phyloP scores from a whole-genome alignment of 2,113 vertebrate species.

The Apodemus sylvaticus region DNA sequence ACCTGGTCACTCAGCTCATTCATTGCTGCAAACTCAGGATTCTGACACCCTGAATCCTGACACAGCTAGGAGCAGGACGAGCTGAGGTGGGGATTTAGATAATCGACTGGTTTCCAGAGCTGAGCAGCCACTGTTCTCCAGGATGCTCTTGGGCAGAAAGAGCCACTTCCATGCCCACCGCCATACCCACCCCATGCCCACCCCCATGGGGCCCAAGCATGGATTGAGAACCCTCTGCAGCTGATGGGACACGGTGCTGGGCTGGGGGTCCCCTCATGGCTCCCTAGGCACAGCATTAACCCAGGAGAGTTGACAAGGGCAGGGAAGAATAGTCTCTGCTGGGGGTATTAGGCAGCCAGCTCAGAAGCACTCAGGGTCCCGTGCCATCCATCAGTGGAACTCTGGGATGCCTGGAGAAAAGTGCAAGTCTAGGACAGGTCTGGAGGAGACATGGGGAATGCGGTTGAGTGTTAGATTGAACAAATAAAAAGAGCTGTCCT shows the following conservation, averaged over 20 bases:
- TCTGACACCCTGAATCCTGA: background rate
- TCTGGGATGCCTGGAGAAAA: background rate
- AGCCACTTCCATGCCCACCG: background rate
- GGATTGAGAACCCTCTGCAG: background rate
- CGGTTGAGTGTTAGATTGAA: background rate
- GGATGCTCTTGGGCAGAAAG: background rate
- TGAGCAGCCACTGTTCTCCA: background rate
- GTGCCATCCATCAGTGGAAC: background rate
- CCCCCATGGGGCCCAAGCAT: background rate
- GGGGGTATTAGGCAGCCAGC: background rate
- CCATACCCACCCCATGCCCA: background rate
- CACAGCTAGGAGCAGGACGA: background rate
- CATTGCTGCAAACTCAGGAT: background rate
- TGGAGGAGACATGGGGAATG: background rate
- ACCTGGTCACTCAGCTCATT: background rate
- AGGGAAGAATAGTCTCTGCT: background rate
- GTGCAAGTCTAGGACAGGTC: background rate
- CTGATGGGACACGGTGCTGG: fast-evolving
- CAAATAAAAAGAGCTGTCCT: background rate
- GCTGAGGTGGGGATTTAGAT: background rate
- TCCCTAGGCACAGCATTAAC: background rate
- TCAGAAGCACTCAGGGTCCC: background rate
- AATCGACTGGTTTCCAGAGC: background rate
- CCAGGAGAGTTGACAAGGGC: background rate
- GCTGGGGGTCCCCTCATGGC: background rate